These are phyloP conservation scores for Eupithecia exiguata DNA, from an alignment of 2,888 invertebrate species.

Conservation along the genomic window DNA sequence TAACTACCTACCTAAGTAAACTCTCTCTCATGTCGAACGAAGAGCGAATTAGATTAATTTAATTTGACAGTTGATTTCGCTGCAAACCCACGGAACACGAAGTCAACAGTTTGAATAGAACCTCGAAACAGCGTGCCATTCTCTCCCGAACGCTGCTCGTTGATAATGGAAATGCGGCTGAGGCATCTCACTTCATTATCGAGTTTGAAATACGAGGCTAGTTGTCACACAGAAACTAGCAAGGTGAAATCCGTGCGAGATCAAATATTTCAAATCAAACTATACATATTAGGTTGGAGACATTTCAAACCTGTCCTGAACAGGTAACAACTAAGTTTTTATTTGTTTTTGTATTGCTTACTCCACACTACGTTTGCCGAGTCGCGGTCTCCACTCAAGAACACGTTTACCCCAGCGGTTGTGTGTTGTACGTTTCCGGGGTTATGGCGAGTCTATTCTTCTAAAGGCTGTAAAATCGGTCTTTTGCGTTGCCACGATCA, in stretches of 20 bases:
- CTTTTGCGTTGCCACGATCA: too few species aligned
- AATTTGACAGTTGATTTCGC: background rate
- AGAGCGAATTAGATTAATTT: background rate
- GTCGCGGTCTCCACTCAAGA: too few species aligned
- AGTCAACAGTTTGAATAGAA: conserved; percentile 8
- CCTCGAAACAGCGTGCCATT: conserved; percentile 5
- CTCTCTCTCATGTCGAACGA: too few species aligned
- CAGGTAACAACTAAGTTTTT: too few species aligned
- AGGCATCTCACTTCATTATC: conserved; percentile 45
- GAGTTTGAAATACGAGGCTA: conserved; percentile 39
- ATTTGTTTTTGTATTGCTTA: too few species aligned
- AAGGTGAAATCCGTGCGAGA: background rate
- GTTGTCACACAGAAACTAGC: conserved; percentile 24
- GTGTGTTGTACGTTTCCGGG: too few species aligned
- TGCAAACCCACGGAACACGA: background rate
- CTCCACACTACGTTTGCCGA: too few species aligned
- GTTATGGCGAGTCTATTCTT: too few species aligned
- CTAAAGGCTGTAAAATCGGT: too few species aligned
- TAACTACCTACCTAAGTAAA: too few species aligned
- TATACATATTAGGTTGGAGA: background rate
- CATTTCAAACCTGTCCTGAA: too few species aligned
- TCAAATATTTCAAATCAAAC: background rate
- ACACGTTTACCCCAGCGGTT: too few species aligned
- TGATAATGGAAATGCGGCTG: conserved; percentile 45
- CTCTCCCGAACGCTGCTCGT: conserved; percentile 32